Base-by-base conservation (phyloP, 2,888 invertebrate genomes). In the Noctua janthe region DNA sequence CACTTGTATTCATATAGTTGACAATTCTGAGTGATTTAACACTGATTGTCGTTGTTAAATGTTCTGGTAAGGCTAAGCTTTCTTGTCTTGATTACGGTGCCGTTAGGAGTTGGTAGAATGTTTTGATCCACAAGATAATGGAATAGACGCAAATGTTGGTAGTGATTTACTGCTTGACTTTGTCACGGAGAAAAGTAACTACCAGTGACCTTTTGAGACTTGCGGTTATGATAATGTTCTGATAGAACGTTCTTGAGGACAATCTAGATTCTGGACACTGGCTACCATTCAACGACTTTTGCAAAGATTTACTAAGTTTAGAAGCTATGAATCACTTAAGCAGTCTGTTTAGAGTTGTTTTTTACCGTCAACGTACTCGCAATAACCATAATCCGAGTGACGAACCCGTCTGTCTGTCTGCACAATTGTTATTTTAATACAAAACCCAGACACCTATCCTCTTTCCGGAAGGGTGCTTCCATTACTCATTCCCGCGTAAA, bases 371-470 rank as follows among this genome's bases (percentile, higher is more conserved):
- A 74, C 74, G 71, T 75, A 76, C 79, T 77, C 73, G 79, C 70
- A 71, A 80, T 80, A 78, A 78, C 72, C 71, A 85, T 82, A 81
- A 82, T 78, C 69, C 35, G 78, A 80, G 74, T 83, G 80, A 81
- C 81, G 78, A 83, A 83, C 78, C 73, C 70, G 78, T 76, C 76
- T 75, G 85, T 72, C 76, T 77, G 80, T 73, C 85, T 75, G 79
- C 74, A 71, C 84, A 88, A 87, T 88, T 88, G 88, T 89, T 85
- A 83, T 90, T 92, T 92, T 94, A 93, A 94, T 94, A 94, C 91
- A 91, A 92, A 92, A 91, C 91, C 92, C 94, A 94, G 94, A 93
- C 93, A 91, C 92, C 89, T 91, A 92, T 93, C 91, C 59, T 56
- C 90, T 88, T 87, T 84, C 84, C 86, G 92, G 90, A 85, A 84